Percentiles rank a stretch among this genome's conserved stretches.
Conservation (phyloP, 2,113 vertebrate genomes). For the Triplophysa dalaica region DNA sequence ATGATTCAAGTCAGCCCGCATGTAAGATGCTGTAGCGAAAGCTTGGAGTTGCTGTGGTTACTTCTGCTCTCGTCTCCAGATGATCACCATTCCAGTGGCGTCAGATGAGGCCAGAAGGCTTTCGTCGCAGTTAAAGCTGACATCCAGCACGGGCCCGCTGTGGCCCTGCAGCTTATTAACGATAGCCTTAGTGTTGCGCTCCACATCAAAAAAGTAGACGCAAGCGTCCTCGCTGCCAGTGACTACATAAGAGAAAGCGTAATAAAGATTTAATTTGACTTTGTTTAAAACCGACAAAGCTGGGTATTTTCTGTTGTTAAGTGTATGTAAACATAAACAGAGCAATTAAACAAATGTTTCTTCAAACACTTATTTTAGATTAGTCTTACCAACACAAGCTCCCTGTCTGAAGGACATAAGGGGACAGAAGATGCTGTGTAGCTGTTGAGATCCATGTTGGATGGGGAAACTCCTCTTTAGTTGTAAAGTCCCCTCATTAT, state of each 20-base stretch:
- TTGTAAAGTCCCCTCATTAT: conserved; percentile 89
- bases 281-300: not conserved
- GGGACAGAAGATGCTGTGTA: conserved; percentile 93
- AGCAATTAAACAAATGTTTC: not conserved
- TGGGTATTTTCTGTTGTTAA: too few species aligned
- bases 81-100: conserved; percentile 90
- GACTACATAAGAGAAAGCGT: conserved; percentile 68
- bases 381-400: conserved; percentile 86
- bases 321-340: not conserved
- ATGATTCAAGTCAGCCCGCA: conserved; percentile 18
- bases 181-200: conserved; percentile 86
- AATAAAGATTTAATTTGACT: not conserved
- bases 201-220: conserved; percentile 94
- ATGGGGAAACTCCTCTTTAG: conserved; percentile 90
- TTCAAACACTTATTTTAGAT: not conserved
- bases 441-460: conserved; percentile 81
- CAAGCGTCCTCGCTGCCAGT: conserved; percentile 92
- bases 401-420: conserved; percentile 96
- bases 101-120: conserved; percentile 92
- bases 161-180: conserved; percentile 95
- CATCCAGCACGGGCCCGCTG: conserved; percentile 85
- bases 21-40: conserved; percentile 47
- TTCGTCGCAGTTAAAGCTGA: conserved; percentile 96
- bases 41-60: conserved; percentile 58
- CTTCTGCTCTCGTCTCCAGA: conserved; percentile 93